Evolutionary conservation across 1,140 invertebrate genomes (phyloP).

Genomic region (Harpegnathos saltator): DNA sequence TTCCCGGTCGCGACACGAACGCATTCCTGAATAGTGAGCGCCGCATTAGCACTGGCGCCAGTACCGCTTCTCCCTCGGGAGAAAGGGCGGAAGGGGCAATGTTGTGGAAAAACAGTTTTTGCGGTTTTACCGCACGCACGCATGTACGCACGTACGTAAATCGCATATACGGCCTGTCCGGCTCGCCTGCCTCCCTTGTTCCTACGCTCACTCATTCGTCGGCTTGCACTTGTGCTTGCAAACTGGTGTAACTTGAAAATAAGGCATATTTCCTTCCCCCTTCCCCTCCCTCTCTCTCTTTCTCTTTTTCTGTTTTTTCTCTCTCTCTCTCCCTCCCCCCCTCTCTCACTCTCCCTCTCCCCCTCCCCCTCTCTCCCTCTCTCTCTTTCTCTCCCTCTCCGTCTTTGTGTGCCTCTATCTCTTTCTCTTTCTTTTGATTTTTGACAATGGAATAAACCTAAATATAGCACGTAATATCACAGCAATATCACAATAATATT

Average conservation of each 20-base stretch:
- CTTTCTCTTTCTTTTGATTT: no score
- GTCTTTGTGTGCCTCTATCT: not conserved
- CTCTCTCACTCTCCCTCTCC: no score
- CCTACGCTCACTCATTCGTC: no score
- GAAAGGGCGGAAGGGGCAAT: not conserved
- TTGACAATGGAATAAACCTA: no score
- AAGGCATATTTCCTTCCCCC: not conserved
- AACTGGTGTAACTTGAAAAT: slow-evolving; percentile 28
- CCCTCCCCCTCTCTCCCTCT: not conserved
- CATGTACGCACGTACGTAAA: slow-evolving; percentile 43
- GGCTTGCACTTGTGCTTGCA: not conserved
- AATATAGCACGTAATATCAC: no score
- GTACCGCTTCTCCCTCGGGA: slow-evolving; percentile 31
- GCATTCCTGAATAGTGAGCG: slow-evolving; percentile 70
- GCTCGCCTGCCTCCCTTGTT: no score
- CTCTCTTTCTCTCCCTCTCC: no score
- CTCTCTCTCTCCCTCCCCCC: no score
- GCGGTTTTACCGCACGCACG: slow-evolving; percentile 61
- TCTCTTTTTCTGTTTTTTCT: no score
- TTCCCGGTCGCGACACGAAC: slow-evolving; percentile 57
- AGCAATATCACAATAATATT: no score
- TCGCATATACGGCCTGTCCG: not conserved
- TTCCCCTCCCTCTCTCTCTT: no score
- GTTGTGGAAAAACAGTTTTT: slow-evolving; percentile 66
- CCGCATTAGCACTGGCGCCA: slow-evolving; percentile 72